Evolutionary conservation across 2,113 vertebrate species (phyloP), one percentile per base, ranked within the genome.

Genomic region (Rhynchomys soricoides): DNA sequence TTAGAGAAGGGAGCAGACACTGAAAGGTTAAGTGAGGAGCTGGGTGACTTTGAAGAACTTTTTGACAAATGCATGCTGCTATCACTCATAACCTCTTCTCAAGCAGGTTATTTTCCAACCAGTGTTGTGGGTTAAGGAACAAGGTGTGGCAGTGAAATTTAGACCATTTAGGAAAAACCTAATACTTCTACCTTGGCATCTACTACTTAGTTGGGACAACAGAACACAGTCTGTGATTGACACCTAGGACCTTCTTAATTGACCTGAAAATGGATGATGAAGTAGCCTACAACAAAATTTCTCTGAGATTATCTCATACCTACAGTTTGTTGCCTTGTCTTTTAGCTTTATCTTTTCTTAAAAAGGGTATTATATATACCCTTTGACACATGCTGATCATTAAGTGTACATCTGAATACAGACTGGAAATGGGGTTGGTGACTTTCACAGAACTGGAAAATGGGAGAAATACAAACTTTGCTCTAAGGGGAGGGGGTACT

Each of bases 401-500:
- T 88, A 73, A 77, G 34, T 77, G 22, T 71, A 70, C 83, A 70
- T 79, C 59, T 86, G 78, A 24, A 87, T 31, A 68, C n/a, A 59
- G 71, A 66, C 11, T 92, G 43, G 40, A 93, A 87, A 93, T 0
- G 2, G n/a, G 26, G 40, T 62, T 70, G n/a, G 57, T 77, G 59
- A 55, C 71, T 90, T 59, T 59, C 89, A 92, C 43, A 81, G 85
- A 22, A 75, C n/a, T 48, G 88, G 71, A 64, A 55, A 90, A 86
- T 50, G 29, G 26, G 22, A 90, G 45, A 92, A 90, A 43, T 40
- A 50, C 37, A 40, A 22, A 43, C 1, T 79, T 91, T 10, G n/a
- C 81, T 92, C n/a, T 57, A 26, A 83, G 66, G 77, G 34, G 73
- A 24, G 37, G 34, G 73, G 29, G 37, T 70, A 90, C 37, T 86